phyloP scores from a whole-genome alignment of 2,888 invertebrate genomes.

The Spodoptera picta region DNA sequence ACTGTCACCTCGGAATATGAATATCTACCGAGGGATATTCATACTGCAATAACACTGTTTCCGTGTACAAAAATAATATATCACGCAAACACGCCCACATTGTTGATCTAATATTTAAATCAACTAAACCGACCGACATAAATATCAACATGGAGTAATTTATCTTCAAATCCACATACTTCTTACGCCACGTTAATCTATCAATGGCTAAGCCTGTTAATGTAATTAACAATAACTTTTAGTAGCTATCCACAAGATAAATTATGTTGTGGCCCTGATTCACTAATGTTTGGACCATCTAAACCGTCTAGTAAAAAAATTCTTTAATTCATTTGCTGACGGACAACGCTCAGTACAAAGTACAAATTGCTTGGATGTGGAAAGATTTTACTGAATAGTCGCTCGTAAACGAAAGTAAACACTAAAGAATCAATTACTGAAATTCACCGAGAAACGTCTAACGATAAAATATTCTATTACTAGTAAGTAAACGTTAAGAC shows the following conservation, averaged over 20 bases:
- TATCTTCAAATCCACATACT: slow-evolving; percentile 18
- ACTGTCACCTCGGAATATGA: slow-evolving; percentile 75
- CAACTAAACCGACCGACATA: slow-evolving; percentile 30
- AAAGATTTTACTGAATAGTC: too few species aligned
- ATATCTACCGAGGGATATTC: slow-evolving; percentile 69
- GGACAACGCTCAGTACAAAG: too few species aligned
- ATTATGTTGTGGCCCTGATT: slow-evolving; percentile 27
- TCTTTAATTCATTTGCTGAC: too few species aligned
- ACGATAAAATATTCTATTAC: too few species aligned
- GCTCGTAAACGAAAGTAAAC: too few species aligned
- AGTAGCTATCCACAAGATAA: slow-evolving; percentile 24
- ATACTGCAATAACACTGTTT: slow-evolving; percentile 62
- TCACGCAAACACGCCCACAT: slow-evolving; percentile 43
- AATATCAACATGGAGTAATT: slow-evolving; percentile 32
- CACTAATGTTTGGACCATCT: slow-evolving; percentile 15
- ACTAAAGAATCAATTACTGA: too few species aligned
- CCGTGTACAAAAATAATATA: slow-evolving; percentile 57
- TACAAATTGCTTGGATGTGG: too few species aligned
- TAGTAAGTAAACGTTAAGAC: too few species aligned
- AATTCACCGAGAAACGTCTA: too few species aligned
- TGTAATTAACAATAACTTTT: slow-evolving; percentile 35
- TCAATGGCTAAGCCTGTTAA: slow-evolving; percentile 29
- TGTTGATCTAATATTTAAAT: slow-evolving; percentile 38
- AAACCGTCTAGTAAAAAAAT: slow-evolving; percentile 11
- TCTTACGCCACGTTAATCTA: slow-evolving; percentile 6